phyloP scores from a whole-genome alignment of 1,140 invertebrate species.

The Drosophila biarmipes region DNA sequence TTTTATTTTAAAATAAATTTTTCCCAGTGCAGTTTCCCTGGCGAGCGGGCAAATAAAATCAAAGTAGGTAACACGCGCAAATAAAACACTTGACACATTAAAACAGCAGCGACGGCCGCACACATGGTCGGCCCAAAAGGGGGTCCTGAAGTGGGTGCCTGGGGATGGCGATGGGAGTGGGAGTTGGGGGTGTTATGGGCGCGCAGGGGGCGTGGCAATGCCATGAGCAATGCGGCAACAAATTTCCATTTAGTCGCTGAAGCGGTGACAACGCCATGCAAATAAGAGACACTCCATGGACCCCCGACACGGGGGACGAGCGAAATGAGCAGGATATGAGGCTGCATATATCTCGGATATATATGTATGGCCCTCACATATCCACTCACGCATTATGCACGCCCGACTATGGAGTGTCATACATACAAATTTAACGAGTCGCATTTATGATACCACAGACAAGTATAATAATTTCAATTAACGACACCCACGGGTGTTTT shows the following conservation, averaged over 20 bases:
- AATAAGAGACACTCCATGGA: constrained; percentile 73
- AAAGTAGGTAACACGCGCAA: constrained; percentile 82
- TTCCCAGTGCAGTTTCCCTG: constrained; percentile 17
- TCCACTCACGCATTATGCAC: constrained; percentile 37
- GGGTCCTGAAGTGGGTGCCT: background rate
- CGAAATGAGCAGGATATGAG: constrained; percentile 62
- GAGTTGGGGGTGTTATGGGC: background rate
- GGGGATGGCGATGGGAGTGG: background rate
- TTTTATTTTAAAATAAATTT: background rate
- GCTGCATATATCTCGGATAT: constrained; percentile 30
- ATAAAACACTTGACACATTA: constrained; percentile 83
- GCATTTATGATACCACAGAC: constrained; percentile 83
- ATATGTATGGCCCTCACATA: constrained; percentile 4
- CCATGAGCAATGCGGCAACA: constrained; percentile 75
- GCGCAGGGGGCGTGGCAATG: constrained; percentile 20
- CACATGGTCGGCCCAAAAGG: constrained; percentile 39
- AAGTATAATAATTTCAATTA: constrained; percentile 84
- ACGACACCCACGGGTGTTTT: constrained; percentile 80
- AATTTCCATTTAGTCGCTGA: constrained; percentile 78
- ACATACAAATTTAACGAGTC: constrained; percentile 83
- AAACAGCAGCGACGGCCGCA: constrained; percentile 66
- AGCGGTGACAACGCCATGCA: constrained; percentile 61
- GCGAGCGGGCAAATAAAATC: constrained; percentile 74
- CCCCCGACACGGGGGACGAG: constrained; percentile 24
- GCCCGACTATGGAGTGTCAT: constrained; percentile 60